Base-by-base conservation (phyloP, 2,797 vertebrate species). In the Myoxocephalus aenaeus region DNA sequence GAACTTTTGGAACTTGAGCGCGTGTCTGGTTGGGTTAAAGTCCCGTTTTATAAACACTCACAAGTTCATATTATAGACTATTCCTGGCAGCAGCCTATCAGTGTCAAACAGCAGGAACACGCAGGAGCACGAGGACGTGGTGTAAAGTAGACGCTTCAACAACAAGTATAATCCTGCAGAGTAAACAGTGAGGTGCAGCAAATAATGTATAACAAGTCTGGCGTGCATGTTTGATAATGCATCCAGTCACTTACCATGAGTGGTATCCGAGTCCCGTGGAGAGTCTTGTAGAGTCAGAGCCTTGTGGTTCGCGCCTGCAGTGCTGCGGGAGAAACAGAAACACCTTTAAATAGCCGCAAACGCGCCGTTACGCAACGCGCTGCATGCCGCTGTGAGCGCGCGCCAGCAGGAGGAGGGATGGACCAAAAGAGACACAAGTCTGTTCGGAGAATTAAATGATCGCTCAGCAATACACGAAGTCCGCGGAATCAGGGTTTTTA, bases 361-460 rank as follows among this genome's bases (percentile, higher is more conserved):
- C 36, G 13, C 5, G 5, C 8, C 2, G n/a, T 57, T 10, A 44
- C 17, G 66, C 36, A 22, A 63, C 4, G 38, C 22, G 14, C 14
- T 42, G 1, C 4, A 3, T 1, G 10, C 18, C 1, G 14, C 4
- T 13, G 25, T n/a, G 4, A 6, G 0, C 15, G 2, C 8, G 17
- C 8, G 36, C 15, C 65, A 40, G 50, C 51, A 8, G 32, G 32
- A 32, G 1, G 3, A 38, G 10, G 65, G 36, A 29, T 54, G n/a
- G 65, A 67, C 50, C 22, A 1, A 38, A 18, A 51, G 10, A 32
- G 6, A 7, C 14, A n/a, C n/a, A n/a, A n/a, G 34, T 59, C 20
- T n/a, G 32, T n/a, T 59, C 18, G 11, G n/a, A 3, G 6, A 61
- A 38, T n/a, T 61, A 38, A 61, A 38, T n/a, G 6, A 59, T 51